These are phyloP conservation scores for Mesorhabditis spiculigera DNA, from an alignment of 2,888 invertebrate genomes.

Conservation along the genomic window DNA sequence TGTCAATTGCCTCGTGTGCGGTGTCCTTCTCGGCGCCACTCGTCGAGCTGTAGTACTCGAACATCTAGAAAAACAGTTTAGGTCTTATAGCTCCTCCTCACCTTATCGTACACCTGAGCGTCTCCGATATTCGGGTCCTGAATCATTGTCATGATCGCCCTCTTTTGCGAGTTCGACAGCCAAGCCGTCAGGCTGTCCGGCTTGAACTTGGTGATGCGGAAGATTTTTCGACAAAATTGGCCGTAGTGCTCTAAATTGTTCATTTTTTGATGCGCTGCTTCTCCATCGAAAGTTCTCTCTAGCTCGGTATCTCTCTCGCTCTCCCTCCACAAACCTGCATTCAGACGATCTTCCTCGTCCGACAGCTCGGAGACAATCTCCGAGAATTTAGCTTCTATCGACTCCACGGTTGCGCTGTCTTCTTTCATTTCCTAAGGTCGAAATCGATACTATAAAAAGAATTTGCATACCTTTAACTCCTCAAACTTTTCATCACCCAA, in stretches of 20 bases:
- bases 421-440: constrained; percentile 20
- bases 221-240: constrained; percentile 39
- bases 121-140: constrained; percentile 29
- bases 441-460: background rate
- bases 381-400: constrained; percentile 30
- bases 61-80: constrained; percentile 17
- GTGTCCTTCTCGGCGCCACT: constrained; percentile 31
- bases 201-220: constrained; percentile 34
- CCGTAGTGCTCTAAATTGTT: constrained; percentile 35
- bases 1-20: constrained; percentile 34
- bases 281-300: too few relatives aligned
- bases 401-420: constrained; percentile 33
- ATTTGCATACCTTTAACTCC: constrained; percentile 7
- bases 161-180: constrained; percentile 26
- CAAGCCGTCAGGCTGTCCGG: constrained; percentile 34
- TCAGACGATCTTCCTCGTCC: constrained; percentile 28
- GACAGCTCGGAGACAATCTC: constrained; percentile 30
- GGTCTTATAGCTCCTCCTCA: background rate
- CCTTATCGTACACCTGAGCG: constrained; percentile 31
- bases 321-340: constrained; percentile 21
- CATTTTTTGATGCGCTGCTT: too few relatives aligned
- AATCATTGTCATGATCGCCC: constrained; percentile 29
- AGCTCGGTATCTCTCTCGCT: too few relatives aligned
- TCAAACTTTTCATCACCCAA: constrained; percentile 9
- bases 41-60: constrained; percentile 30